These are phyloP conservation scores for Caenorhabditis sulstoni DNA, from an alignment of 2,888 invertebrate species.

Conservation along the genomic window DNA sequence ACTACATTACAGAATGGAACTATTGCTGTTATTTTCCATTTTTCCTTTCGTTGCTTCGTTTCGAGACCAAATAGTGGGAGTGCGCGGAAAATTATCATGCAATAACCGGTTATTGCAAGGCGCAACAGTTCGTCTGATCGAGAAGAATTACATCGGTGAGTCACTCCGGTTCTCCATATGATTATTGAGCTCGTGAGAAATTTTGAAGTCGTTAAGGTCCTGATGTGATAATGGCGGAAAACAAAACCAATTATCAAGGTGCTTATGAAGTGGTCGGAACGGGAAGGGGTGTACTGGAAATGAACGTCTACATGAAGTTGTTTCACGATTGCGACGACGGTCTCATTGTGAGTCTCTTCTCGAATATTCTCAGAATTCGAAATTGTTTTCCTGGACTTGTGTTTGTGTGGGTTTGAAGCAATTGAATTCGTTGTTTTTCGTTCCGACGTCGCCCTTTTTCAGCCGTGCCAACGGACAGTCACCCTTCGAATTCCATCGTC, in stretches of 20 bases:
- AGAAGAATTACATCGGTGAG: constrained; percentile 71
- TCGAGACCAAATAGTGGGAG: constrained; percentile 71
- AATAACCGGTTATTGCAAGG: constrained; percentile 65
- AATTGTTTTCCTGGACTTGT: constrained; percentile 24
- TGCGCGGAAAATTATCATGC: constrained; percentile 68
- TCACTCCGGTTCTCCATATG: background rate
- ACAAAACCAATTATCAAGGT: constrained; percentile 69
- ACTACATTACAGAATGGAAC: constrained; percentile 22
- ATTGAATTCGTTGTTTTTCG: constrained; percentile 19
- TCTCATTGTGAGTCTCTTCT: constrained; percentile 39
- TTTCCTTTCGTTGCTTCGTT: constrained; percentile 46
- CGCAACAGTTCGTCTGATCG: constrained; percentile 68
- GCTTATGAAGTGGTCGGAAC: constrained; percentile 69
- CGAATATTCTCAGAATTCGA: background rate
- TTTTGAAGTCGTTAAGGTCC: constrained; percentile 57
- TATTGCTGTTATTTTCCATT: background rate
- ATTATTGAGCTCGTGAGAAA: too few species aligned
- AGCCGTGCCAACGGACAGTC: constrained; percentile 75
- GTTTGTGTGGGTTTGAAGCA: constrained; percentile 5
- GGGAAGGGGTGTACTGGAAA: constrained; percentile 64
- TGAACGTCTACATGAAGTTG: constrained; percentile 65
- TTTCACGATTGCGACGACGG: constrained; percentile 72
- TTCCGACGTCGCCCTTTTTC: constrained; percentile 13
- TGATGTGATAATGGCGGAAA: constrained; percentile 69
- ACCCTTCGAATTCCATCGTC: constrained; percentile 67